phyloP scores from a whole-genome alignment of 2,888 invertebrate species.

The Endomychus coccineus region DNA sequence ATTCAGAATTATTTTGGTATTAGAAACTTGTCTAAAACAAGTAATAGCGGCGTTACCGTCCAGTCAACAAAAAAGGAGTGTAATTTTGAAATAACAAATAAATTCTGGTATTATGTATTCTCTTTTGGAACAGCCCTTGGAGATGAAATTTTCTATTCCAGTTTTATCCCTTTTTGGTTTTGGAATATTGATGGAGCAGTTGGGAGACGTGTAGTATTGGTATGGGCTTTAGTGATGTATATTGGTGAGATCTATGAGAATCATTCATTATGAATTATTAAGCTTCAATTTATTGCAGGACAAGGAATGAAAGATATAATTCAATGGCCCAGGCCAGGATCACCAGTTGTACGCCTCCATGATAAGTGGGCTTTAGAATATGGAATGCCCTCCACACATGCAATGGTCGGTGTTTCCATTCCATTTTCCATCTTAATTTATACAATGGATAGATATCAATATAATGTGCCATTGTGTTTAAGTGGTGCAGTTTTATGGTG shows the following conservation, averaged over 20 bases:
- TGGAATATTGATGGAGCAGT: conserved; percentile 91
- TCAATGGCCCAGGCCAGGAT: conserved; percentile 78
- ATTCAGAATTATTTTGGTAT: conserved; percentile 78
- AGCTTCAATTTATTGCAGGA: conserved; percentile 49
- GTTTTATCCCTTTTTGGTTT: conserved; percentile 90
- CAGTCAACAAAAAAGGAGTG: conserved; percentile 16
- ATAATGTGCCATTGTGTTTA: conserved; percentile 53
- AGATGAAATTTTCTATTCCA: conserved; percentile 83
- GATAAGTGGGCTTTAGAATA: conserved; percentile 86
- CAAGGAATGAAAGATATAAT: conserved; percentile 86
- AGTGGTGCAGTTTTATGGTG: conserved; percentile 62
- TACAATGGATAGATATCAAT: conserved; percentile 73
- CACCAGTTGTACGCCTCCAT: conserved; percentile 77
- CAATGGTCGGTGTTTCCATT: conserved; percentile 83
- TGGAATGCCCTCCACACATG: conserved; percentile 94
- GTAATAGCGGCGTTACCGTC: conserved; percentile 39
- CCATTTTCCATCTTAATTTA: conserved; percentile 79
- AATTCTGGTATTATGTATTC: conserved; percentile 80
- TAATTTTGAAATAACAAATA: conserved; percentile 50
- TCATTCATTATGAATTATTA: conserved; percentile 3
- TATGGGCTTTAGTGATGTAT: conserved; percentile 80
- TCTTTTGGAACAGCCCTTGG: conserved; percentile 78
- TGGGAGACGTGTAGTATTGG: conserved; percentile 70
- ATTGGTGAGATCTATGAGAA: conserved; percentile 53
- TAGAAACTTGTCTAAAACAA: conserved; percentile 45